These are phyloP conservation scores for Brachyptera risi DNA, from an alignment of 2,888 invertebrate genomes.

Conservation along the genomic window DNA sequence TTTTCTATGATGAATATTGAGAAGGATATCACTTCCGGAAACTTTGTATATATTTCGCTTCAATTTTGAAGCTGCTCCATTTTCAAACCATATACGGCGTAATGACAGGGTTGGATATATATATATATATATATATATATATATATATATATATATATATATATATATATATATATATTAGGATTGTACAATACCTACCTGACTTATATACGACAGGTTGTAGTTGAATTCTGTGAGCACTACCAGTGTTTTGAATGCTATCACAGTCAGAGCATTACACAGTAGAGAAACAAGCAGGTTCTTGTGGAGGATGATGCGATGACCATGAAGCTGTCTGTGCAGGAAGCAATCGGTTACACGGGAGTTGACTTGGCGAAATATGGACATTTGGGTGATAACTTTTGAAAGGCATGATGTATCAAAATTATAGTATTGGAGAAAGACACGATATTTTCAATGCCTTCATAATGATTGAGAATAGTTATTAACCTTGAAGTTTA, in stretches of 20 bases:
- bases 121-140: too few species aligned
- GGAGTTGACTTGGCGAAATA: too few species aligned
- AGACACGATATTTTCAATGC: too few species aligned
- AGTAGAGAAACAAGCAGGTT: slow-evolving; percentile 32
- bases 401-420: neutral
- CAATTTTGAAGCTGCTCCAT: too few species aligned
- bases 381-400: too few species aligned
- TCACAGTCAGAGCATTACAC: slow-evolving; percentile 29
- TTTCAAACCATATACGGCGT: too few species aligned
- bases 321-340: slow-evolving; percentile 31
- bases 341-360: neutral
- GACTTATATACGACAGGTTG: slow-evolving; percentile 13
- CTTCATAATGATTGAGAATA: too few species aligned
- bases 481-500: too few species aligned
- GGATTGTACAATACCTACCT: slow-evolving; percentile 19
- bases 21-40: neutral
- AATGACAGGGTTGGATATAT: too few species aligned
- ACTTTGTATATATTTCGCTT: neutral
- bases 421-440: too few species aligned
- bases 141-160: too few species aligned
- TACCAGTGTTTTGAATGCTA: slow-evolving; percentile 27
- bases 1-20: neutral
- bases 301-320: slow-evolving; percentile 31
- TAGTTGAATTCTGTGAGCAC: slow-evolving; percentile 22
- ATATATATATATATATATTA: too few species aligned